Evolutionary conservation across 2,797 vertebrate species (phyloP).

Genomic region (Hyperoplus immaculatus): DNA sequence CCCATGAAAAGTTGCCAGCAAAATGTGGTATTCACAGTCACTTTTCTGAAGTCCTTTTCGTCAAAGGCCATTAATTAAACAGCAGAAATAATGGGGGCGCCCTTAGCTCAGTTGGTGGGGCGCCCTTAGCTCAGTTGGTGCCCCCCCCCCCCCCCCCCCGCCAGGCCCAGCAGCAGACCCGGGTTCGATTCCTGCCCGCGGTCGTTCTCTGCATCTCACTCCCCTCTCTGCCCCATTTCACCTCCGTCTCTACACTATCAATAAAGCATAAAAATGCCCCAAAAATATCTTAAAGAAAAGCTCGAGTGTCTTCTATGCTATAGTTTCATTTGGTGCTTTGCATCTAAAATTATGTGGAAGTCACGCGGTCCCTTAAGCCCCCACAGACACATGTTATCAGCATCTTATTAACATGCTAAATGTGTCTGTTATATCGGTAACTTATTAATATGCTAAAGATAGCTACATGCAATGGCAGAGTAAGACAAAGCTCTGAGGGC

Average conservation of each 20-base stretch:
- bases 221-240: too few relatives aligned
- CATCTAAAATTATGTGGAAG: not conserved
- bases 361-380: constrained; percentile 14
- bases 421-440: constrained; percentile 45
- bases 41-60: not conserved
- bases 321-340: constrained; percentile 7
- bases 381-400: constrained; percentile 40
- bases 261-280: too few relatives aligned
- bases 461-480: constrained; percentile 46
- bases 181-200: too few relatives aligned
- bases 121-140: too few relatives aligned
- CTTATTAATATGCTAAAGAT: constrained; percentile 68
- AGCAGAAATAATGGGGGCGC: not conserved
- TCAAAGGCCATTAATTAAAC: not conserved
- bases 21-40: not conserved
- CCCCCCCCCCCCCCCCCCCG: too few relatives aligned
- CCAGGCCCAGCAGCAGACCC: too few relatives aligned
- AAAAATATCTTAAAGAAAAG: too few relatives aligned
- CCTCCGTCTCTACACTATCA: too few relatives aligned
- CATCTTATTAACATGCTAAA: constrained; percentile 65
- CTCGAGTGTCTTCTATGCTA: not conserved
- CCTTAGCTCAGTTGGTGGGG: too few relatives aligned
- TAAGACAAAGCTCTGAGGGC: constrained; percentile 57
- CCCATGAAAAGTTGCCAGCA: not conserved
- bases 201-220: too few relatives aligned